Evolutionary conservation across 2,113 vertebrate genomes (phyloP).

Genomic region (Siniperca knerii): DNA sequence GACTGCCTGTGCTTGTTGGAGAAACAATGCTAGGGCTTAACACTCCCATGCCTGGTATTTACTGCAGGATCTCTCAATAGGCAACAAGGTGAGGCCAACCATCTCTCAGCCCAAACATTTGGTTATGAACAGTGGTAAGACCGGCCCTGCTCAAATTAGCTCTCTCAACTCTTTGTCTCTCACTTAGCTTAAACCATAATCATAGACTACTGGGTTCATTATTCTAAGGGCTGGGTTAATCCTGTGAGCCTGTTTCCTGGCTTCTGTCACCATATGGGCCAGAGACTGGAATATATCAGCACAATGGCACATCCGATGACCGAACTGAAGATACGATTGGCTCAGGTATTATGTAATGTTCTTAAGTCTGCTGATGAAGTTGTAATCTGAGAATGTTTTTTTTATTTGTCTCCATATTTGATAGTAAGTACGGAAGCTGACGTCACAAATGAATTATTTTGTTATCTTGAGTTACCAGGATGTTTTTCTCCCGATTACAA

Average conservation of each 20-base stretch:
- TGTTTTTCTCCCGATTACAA: neutral
- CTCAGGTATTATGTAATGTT: slow-evolving; percentile 60
- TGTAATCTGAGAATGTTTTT: slow-evolving; percentile 35
- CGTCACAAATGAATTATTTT: neutral
- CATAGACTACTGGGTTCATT: slow-evolving; percentile 67
- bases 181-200: slow-evolving; percentile 66
- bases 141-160: slow-evolving; percentile 50
- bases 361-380: slow-evolving; percentile 37
- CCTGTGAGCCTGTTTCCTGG: slow-evolving; percentile 59
- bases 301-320: slow-evolving; percentile 35
- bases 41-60: slow-evolving; percentile 35
- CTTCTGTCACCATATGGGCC: slow-evolving; percentile 68
- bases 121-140: slow-evolving; percentile 31
- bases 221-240: slow-evolving; percentile 65
- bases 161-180: slow-evolving; percentile 66
- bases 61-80: slow-evolving; percentile 25
- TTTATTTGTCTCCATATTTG: slow-evolving; percentile 32
- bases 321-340: neutral
- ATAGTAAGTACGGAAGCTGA: neutral
- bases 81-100: neutral
- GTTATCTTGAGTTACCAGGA: neutral
- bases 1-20: slow-evolving; percentile 25
- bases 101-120: slow-evolving; percentile 46
- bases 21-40: slow-evolving; percentile 34
- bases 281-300: slow-evolving; percentile 17